Evolutionary conservation across 2,113 vertebrate genomes (phyloP), one percentile per base, ranked within the genome.

Genomic region (Kryptolebias marmoratus): DNA sequence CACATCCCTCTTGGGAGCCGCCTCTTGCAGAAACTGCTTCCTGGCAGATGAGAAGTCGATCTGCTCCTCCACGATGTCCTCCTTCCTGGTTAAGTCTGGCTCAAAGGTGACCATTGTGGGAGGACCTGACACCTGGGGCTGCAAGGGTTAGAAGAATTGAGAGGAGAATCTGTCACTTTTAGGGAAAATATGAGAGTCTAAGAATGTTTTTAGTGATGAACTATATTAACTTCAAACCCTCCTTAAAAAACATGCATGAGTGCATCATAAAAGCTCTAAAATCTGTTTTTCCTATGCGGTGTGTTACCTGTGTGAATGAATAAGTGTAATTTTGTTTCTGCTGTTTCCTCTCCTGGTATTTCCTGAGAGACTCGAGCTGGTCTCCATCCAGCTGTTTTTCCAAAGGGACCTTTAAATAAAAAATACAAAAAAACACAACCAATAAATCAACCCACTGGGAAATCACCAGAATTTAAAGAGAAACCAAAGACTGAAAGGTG

Each of bases 291-390:
- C 11, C 56, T 70, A 11, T 27, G 55, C 49, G 64, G 89, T 84
- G 44, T 80, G 52, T 74, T 83, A 91, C 89, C 87, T 90, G 88
- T 77, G 81, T 50, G 56, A 78, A 82, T 6, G 72, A 7, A 42
- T 85, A 84, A n/a, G 72, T 3, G 8, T 67, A 44, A 68, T 0
- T 81, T 62, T 89, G 86, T 66, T 6, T 85, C 93, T 90, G 96
- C 87, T 98, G 96, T 78, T 97, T 99, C 50, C 98, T 95, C 79
- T 98, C 96, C 85, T 96, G 96, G 86, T 99, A 99, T 87, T 92
- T 98, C 73, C 89, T 95, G 77, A 97, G 96, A 0, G 97, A 99
- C 77, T 98, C 95, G 11, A 99, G 92, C 68, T 97, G 92, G 1
- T 97, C 97, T 71, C 95, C 91, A 2, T 97, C 96, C 67, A 99